Evolutionary conservation across 2,797 vertebrate genomes (phyloP).

Genomic region (Coccyzus lansbergi): DNA sequence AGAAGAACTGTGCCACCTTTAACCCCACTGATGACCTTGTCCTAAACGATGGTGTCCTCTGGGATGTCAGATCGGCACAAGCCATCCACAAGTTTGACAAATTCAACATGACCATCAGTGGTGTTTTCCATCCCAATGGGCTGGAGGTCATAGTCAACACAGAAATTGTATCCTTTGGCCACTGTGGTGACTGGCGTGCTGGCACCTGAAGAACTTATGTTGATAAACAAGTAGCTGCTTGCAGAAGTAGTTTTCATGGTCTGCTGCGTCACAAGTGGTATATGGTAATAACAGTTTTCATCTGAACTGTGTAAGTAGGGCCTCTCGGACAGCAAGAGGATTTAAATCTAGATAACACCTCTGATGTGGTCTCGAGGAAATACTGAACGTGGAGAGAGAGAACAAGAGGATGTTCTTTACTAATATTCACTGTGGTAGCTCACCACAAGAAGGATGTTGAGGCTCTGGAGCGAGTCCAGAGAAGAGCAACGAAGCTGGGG

Average conservation of each 20-base stretch:
- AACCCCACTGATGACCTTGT: slow-evolving; percentile 99
- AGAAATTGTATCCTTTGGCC: slow-evolving; percentile 94
- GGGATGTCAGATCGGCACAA: slow-evolving; percentile 96
- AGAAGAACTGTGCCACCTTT: slow-evolving; percentile 98
- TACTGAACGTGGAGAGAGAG: not conserved
- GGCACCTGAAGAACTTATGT: not conserved
- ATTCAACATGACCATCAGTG: slow-evolving; percentile 99
- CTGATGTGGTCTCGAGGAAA: not conserved
- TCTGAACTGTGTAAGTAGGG: not conserved
- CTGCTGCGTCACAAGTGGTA: not conserved
- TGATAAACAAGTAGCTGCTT: not conserved
- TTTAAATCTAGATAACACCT: not conserved
- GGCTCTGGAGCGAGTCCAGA: too few relatives aligned
- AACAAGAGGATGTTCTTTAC: not conserved
- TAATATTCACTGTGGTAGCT: not conserved
- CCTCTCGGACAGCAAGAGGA: not conserved
- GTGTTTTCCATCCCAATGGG: slow-evolving; percentile 97
- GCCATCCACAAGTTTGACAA: slow-evolving; percentile 99
- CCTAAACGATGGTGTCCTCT: slow-evolving; percentile 96
- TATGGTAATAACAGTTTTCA: not conserved
- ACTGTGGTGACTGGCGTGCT: not conserved
- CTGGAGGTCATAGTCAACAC: slow-evolving; percentile 98
- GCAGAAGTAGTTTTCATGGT: not conserved
- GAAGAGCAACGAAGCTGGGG: too few relatives aligned
- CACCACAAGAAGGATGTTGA: too few relatives aligned